A percentile compares a stretch with the other conserved stretches of the same genome.
These are phyloP conservation scores for Saccopteryx bilineata DNA, from an alignment of 2,113 vertebrate species.

Conservation along the genomic window DNA sequence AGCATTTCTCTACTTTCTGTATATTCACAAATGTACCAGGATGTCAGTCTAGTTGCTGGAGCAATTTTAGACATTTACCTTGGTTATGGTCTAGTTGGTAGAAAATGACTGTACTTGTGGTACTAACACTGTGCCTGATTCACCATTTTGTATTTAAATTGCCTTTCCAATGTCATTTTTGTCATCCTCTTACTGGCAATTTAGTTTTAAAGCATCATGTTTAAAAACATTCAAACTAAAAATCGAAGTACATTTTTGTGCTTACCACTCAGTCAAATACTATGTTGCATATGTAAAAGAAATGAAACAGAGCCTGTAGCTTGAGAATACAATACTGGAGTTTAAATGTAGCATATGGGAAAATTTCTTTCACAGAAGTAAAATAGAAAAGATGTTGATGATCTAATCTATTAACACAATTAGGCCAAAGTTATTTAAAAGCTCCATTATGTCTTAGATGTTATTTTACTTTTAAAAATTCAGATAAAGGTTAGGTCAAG, in stretches of 20 bases:
- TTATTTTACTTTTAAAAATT: conserved; percentile 55
- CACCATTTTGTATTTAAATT: conserved; percentile 44
- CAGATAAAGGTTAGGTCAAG: conserved; percentile 8
- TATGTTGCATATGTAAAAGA: conserved; percentile 40
- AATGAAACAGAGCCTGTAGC: conserved; percentile 9
- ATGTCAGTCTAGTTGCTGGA: background rate
- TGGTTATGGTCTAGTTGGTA: conserved; percentile 40
- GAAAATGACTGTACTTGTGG: conserved; percentile 34
- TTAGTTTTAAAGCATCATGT: conserved; percentile 72
- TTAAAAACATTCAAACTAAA: conserved; percentile 66
- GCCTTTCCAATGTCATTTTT: conserved; percentile 62
- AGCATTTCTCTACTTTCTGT: conserved; percentile 15
- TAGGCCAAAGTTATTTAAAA: conserved; percentile 1
- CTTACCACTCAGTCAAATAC: conserved; percentile 11
- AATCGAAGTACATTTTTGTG: conserved; percentile 42
- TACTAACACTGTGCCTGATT: conserved; percentile 20
- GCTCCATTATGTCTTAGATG: background rate
- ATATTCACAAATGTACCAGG: background rate
- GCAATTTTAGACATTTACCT: conserved; percentile 38
- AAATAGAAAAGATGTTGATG: conserved; percentile 40
- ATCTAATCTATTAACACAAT: conserved; percentile 47
- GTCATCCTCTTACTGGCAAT: conserved; percentile 55
- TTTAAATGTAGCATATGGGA: conserved; percentile 56
- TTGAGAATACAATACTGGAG: background rate
- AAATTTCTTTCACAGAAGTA: conserved; percentile 20